A percentile compares a stretch with the other conserved stretches of the same genome.
Evolutionary conservation across 35 echinoderm and acorn worm species (phyloP).

Genomic region (Eucidaris tribuloides): DNA sequence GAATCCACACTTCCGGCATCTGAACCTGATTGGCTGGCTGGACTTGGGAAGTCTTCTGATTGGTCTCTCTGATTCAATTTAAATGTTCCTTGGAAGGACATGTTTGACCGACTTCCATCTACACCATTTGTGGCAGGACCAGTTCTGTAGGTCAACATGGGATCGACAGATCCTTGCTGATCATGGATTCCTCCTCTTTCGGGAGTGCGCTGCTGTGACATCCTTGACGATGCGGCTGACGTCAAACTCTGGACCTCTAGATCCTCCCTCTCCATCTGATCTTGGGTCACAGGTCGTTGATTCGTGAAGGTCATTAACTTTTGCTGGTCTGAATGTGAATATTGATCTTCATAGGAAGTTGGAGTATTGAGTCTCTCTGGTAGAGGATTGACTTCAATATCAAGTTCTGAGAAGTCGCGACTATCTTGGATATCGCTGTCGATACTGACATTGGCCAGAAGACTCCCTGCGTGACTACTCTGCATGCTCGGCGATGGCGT

Average conservation of each 20-base stretch:
- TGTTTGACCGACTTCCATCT: neutral
- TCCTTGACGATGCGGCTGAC: constrained; percentile 38
- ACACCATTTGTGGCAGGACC: constrained; percentile 8
- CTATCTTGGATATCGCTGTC: constrained; percentile 69
- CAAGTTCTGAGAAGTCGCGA: constrained; percentile 26
- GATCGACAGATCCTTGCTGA: neutral
- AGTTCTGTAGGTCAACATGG: neutral
- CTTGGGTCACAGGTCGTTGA: neutral
- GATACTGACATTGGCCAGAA: constrained; percentile 92
- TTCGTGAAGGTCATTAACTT: constrained; percentile 4
- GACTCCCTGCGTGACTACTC: constrained; percentile 51
- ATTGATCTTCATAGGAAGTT: neutral
- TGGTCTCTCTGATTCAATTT: neutral
- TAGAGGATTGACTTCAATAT: constrained; percentile 32
- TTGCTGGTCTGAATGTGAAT: neutral
- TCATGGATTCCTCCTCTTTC: neutral
- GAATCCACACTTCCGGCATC: neutral
- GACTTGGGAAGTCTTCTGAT: neutral
- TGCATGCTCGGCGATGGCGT: constrained; percentile 7
- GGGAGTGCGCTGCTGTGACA: constrained; percentile 22
- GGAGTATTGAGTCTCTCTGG: constrained; percentile 18
- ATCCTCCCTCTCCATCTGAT: constrained; percentile 29
- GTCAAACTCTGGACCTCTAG: constrained; percentile 65
- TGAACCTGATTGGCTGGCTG: neutral
- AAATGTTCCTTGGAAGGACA: neutral